Conservation (phyloP, 2,888 invertebrate genomes). For the Drosophila greeni region DNA sequence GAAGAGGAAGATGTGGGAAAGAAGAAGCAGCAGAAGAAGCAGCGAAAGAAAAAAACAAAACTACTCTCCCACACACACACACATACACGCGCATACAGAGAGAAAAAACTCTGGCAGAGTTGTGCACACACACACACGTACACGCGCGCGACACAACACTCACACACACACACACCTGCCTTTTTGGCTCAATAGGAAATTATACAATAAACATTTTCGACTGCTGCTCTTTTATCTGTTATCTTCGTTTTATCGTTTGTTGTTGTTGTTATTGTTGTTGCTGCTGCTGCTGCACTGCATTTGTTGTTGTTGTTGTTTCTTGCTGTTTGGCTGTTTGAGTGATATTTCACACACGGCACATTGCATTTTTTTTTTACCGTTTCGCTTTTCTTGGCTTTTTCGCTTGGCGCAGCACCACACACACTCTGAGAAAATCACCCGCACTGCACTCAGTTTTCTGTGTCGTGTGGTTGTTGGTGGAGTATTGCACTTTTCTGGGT, state of each 20-base stretch:
- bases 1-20: conserved; percentile 23
- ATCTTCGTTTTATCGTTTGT: conserved; percentile 21
- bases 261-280: conserved; percentile 27
- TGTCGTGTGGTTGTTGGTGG: conserved; percentile 14
- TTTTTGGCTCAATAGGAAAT: conserved; percentile 42
- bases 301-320: conserved; percentile 19
- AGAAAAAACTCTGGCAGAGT: conserved; percentile 7
- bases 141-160: conserved; percentile 12
- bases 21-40: conserved; percentile 8
- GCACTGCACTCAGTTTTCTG: conserved; percentile 19
- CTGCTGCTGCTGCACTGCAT: neutral
- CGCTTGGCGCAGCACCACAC: conserved; percentile 11
- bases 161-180: conserved; percentile 17
- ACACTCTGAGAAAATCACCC: conserved; percentile 16
- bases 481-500: conserved; percentile 43
- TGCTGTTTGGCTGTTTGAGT: conserved; percentile 17
- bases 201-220: conserved; percentile 67
- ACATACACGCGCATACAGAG: conserved; percentile 4
- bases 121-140: conserved; percentile 15
- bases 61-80: conserved; percentile 39
- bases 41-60: conserved; percentile 59
- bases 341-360: conserved; percentile 37
- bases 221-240: conserved; percentile 51
- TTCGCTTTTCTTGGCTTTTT: conserved; percentile 24
- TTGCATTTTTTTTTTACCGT: conserved; percentile 46